phyloP scores from a whole-genome alignment of 2,888 invertebrate species.

The Euclidia mi region DNA sequence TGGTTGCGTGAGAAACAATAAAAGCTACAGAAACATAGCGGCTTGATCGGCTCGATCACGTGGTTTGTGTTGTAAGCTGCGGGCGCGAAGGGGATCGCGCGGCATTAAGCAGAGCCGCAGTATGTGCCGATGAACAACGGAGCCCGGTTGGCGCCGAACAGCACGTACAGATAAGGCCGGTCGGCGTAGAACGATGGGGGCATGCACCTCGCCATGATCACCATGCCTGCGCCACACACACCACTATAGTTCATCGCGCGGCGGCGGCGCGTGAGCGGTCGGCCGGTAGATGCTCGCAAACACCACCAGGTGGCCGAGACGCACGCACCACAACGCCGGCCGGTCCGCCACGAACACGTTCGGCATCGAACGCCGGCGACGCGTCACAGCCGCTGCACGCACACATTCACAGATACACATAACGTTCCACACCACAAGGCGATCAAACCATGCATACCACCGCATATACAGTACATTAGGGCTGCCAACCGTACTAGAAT shows the following conservation, averaged over 20 bases:
- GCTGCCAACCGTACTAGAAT: too few relatives aligned
- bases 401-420: too few relatives aligned
- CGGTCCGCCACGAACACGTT: slow-evolving; percentile 70
- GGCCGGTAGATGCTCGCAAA: slow-evolving; percentile 63
- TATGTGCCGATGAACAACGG: slow-evolving; percentile 75
- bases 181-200: slow-evolving; percentile 76
- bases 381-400: slow-evolving; percentile 66
- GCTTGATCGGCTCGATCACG: too few relatives aligned
- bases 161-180: slow-evolving; percentile 81
- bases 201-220: slow-evolving; percentile 81
- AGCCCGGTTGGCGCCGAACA: slow-evolving; percentile 60
- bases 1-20: too few relatives aligned
- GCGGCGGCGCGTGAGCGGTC: slow-evolving; percentile 15
- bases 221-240: slow-evolving; percentile 77
- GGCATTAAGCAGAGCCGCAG: slow-evolving; percentile 55
- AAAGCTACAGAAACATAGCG: too few relatives aligned
- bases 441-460: slow-evolving; percentile 32
- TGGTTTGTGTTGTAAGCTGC: slow-evolving; percentile 9
- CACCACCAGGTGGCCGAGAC: slow-evolving; percentile 53
- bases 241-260: slow-evolving; percentile 71
- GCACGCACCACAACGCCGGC: slow-evolving; percentile 76
- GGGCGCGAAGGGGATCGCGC: neutral
- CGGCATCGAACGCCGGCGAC: slow-evolving; percentile 66
- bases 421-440: slow-evolving; percentile 56
- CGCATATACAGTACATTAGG: slow-evolving; percentile 11